These are phyloP conservation scores for Sitta europaea DNA, from an alignment of 2,113 vertebrate genomes.

Conservation along the genomic window DNA sequence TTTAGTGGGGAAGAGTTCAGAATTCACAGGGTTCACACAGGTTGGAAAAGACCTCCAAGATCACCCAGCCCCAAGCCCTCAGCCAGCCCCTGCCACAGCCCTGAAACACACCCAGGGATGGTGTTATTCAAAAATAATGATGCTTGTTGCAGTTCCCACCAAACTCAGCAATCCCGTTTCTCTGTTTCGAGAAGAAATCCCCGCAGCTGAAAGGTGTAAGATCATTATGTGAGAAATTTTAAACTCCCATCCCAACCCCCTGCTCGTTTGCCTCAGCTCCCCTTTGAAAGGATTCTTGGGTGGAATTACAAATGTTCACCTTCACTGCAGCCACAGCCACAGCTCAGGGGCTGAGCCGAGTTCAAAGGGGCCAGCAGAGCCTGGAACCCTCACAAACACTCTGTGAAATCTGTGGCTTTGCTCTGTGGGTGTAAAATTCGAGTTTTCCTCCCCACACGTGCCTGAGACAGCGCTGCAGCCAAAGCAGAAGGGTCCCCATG, in stretches of 20 bases:
- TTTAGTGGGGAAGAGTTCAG: neutral
- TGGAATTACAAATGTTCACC: neutral
- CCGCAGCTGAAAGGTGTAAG: no score
- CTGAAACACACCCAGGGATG: no score
- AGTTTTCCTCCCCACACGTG: neutral
- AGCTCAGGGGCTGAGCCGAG: neutral
- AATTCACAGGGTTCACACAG: no score
- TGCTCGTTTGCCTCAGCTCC: neutral
- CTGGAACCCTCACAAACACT: neutral
- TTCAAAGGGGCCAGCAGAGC: neutral
- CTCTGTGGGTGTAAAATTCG: neutral
- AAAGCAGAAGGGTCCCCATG: fast-evolving
- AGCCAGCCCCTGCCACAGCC: no score
- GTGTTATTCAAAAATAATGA: no score
- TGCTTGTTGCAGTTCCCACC: no score
- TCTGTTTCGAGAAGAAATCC: no score
- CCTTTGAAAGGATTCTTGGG: neutral
- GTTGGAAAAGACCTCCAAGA: no score
- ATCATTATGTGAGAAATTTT: no score
- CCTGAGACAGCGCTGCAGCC: neutral
- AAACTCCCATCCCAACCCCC: no score
- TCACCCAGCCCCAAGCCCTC: no score
- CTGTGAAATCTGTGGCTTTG: neutral
- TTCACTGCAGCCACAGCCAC: neutral
- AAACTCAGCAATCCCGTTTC: no score